phyloP scores from a whole-genome alignment of 2,888 invertebrate genomes.

The Scaptomyza flava region DNA sequence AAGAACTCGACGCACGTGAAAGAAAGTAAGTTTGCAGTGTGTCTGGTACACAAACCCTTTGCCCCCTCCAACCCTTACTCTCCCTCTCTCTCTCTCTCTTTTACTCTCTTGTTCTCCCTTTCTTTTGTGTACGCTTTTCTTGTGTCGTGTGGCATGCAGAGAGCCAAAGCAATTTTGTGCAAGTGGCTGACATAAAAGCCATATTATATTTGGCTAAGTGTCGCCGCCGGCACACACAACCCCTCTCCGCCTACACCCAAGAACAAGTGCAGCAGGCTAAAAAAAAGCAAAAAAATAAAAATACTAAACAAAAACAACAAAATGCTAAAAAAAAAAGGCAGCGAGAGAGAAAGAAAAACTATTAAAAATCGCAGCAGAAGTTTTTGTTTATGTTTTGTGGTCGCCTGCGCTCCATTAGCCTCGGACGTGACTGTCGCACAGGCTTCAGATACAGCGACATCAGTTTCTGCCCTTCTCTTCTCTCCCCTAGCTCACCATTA shows the following conservation, averaged over 20 bases:
- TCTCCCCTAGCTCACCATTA: background rate
- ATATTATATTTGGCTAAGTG: constrained; percentile 78
- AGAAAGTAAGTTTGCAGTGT: constrained; percentile 21
- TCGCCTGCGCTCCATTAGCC: constrained; percentile 73
- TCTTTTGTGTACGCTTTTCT: background rate
- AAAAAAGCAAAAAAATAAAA: constrained; percentile 7
- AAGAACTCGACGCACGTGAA: constrained; percentile 31
- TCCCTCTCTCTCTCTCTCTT: background rate
- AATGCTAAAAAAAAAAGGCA: background rate
- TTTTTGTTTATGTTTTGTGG: constrained; percentile 75
- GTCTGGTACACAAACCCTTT: background rate
- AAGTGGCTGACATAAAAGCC: constrained; percentile 78
- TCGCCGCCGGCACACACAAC: constrained; percentile 66
- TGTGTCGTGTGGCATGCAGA: constrained; percentile 17
- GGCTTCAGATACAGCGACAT: constrained; percentile 12
- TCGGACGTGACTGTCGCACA: constrained; percentile 59
- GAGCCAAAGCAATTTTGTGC: constrained; percentile 72
- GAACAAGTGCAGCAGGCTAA: constrained; percentile 27
- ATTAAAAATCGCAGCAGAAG: constrained; percentile 74
- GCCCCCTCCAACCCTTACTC: background rate
- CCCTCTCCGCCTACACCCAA: background rate
- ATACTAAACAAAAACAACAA: constrained; percentile 6
- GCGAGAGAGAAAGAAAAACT: constrained; percentile 45
- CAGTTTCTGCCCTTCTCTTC: background rate
- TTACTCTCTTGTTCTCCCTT: background rate